Evolutionary conservation across 2,113 vertebrate species (phyloP).

Genomic region (Dicrurus megarhynchus): DNA sequence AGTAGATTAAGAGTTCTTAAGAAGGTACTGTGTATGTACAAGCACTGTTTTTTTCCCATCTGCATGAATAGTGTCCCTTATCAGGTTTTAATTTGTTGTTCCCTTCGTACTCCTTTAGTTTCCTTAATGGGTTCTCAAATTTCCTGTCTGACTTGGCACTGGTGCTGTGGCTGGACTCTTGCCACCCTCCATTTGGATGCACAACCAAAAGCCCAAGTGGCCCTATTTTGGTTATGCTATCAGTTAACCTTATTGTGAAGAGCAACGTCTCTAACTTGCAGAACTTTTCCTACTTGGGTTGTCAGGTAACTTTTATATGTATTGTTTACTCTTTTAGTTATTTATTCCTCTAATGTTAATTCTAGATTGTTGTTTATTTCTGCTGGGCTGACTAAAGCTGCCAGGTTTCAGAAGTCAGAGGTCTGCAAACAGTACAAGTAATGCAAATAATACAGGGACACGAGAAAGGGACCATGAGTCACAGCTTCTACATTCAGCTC

Average conservation of each 20-base stretch:
- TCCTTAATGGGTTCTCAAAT: not conserved
- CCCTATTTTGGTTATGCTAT: not conserved
- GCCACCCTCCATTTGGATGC: not conserved
- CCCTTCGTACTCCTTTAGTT: not conserved
- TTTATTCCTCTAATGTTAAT: not conserved
- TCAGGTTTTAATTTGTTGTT: not conserved
- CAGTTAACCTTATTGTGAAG: not conserved
- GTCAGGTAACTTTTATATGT: not conserved
- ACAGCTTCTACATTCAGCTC: not conserved
- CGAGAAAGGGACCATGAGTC: not conserved
- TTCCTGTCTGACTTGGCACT: not conserved
- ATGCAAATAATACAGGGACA: constrained; percentile 6
- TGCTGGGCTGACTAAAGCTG: not conserved
- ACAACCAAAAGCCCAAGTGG: not conserved
- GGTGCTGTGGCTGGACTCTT: not conserved
- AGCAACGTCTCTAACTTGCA: not conserved
- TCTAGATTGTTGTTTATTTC: constrained; percentile 3
- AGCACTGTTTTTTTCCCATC: not conserved
- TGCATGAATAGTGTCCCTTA: not conserved
- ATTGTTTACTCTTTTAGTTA: not conserved
- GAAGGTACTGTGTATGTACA: not conserved
- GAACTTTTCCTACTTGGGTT: not conserved
- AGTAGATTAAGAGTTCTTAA: not conserved
- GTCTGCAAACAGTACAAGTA: not conserved
- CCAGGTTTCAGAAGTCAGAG: not conserved